Evolutionary conservation across 2,113 vertebrate genomes (phyloP).

Genomic region (Mustelus asterias): DNA sequence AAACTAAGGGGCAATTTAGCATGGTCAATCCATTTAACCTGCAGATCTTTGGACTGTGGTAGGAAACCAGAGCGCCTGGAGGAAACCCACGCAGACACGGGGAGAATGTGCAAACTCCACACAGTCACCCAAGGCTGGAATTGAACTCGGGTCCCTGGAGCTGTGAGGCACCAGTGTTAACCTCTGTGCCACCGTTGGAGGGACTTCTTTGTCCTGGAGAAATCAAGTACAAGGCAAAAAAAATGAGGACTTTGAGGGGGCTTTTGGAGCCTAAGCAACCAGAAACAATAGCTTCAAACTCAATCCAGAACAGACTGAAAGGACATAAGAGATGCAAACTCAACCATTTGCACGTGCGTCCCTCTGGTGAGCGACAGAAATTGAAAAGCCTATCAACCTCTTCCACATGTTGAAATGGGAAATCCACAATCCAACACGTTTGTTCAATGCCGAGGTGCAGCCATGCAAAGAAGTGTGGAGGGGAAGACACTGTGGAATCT

Average conservation of each 20-base stretch:
- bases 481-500: background rate
- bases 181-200: background rate
- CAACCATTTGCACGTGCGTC: background rate
- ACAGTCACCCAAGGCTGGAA: no score
- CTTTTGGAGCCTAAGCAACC: background rate
- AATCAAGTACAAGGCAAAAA: background rate
- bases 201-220: background rate
- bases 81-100: no score
- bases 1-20: no score
- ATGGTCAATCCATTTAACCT: no score
- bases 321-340: background rate
- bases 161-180: no score
- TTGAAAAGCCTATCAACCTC: background rate
- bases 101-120: no score
- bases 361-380: background rate
- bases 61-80: no score
- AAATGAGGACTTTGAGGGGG: background rate
- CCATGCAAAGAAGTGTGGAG: background rate
- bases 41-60: no score
- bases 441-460: background rate
- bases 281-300: background rate
- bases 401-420: background rate
- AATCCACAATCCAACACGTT: background rate
- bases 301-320: background rate
- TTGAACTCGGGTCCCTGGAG: no score